phyloP scores from a whole-genome alignment of 2,797 vertebrate species.

The Tauraco hartlaubi region DNA sequence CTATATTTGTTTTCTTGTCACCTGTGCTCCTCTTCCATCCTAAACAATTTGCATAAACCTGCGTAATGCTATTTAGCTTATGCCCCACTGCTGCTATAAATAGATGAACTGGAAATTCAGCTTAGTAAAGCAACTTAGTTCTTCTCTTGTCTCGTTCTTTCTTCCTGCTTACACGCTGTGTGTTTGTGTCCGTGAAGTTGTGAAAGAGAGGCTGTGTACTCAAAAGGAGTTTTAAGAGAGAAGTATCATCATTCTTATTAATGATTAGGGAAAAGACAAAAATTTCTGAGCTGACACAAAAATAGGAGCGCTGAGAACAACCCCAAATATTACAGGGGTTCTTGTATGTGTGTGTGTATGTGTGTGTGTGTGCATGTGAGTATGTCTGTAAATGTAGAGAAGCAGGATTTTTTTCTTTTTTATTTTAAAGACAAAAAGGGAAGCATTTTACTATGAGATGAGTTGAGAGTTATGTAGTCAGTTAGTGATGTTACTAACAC shows the following conservation, averaged over 20 bases:
- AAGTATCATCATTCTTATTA: neutral
- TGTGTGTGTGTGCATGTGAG: too few relatives aligned
- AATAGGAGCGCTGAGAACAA: neutral
- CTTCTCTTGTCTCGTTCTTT: neutral
- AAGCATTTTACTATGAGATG: neutral
- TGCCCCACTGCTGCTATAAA: slow-evolving; percentile 66
- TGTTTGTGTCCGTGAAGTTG: neutral
- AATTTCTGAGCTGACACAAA: neutral
- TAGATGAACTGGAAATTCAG: slow-evolving; percentile 38
- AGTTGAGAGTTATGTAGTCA: neutral
- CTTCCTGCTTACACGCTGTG: neutral
- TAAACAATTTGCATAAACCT: slow-evolving; percentile 68
- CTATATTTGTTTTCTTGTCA: slow-evolving; percentile 1
- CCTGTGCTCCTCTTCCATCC: neutral
- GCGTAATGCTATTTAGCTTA: slow-evolving; percentile 57
- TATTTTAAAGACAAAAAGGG: neutral
- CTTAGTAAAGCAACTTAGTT: slow-evolving; percentile 49
- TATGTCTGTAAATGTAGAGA: neutral
- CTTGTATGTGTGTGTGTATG: neutral
- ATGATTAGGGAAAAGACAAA: neutral
- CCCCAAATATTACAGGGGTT: neutral
- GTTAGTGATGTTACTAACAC: neutral
- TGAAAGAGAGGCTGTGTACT: neutral
- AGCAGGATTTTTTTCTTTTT: rapidly evolving
- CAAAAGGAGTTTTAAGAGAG: neutral